Percentiles rank a stretch among this genome's conserved stretches.
Conservation (phyloP, 2,888 invertebrate genomes). For the Drosophila recens region DNA sequence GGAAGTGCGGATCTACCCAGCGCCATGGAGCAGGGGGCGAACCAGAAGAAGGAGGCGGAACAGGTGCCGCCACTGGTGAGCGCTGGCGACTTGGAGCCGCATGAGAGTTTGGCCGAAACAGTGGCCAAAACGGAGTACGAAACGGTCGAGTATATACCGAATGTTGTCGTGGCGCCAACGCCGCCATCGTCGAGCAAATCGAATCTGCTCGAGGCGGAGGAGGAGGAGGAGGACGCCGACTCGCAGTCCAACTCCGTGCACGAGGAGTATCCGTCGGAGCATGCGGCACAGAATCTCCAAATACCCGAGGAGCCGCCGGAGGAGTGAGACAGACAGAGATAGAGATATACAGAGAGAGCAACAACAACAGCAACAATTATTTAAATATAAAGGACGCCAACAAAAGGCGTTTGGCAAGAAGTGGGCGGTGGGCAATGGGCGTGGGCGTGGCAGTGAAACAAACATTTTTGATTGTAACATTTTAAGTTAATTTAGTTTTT, state of each 20-base stretch:
- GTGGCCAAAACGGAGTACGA: slow-evolving; percentile 82
- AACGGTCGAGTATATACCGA: slow-evolving; percentile 83
- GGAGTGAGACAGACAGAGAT: slow-evolving; percentile 69
- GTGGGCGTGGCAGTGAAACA: slow-evolving; percentile 53
- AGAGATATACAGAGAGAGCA: too few species aligned
- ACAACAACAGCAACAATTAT: slow-evolving; percentile 38
- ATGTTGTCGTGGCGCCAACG: slow-evolving; percentile 68
- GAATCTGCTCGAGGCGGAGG: slow-evolving; percentile 68
- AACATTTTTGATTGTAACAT: slow-evolving; percentile 58
- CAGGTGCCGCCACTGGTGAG: slow-evolving; percentile 22
- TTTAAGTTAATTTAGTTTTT: slow-evolving; percentile 75
- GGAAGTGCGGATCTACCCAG: slow-evolving; percentile 2
- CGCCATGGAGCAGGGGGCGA: slow-evolving; percentile 24
- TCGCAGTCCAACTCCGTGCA: slow-evolving; percentile 84
- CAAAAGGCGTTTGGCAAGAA: slow-evolving; percentile 14
- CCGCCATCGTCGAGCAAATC: slow-evolving; percentile 57
- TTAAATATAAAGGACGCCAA: slow-evolving; percentile 50
- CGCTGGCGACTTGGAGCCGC: slow-evolving; percentile 26
- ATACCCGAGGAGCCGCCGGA: slow-evolving; percentile 85
- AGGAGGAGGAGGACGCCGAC: slow-evolving; percentile 69
- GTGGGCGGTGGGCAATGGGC: slow-evolving; percentile 29
- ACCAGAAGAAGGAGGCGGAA: slow-evolving; percentile 24
- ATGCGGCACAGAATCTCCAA: slow-evolving; percentile 83
- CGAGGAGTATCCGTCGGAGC: slow-evolving; percentile 82
- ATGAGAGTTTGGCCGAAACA: slow-evolving; percentile 55